These are phyloP conservation scores for Anoplius nigerrimus DNA, from an alignment of 2,888 invertebrate genomes.

Conservation along the genomic window DNA sequence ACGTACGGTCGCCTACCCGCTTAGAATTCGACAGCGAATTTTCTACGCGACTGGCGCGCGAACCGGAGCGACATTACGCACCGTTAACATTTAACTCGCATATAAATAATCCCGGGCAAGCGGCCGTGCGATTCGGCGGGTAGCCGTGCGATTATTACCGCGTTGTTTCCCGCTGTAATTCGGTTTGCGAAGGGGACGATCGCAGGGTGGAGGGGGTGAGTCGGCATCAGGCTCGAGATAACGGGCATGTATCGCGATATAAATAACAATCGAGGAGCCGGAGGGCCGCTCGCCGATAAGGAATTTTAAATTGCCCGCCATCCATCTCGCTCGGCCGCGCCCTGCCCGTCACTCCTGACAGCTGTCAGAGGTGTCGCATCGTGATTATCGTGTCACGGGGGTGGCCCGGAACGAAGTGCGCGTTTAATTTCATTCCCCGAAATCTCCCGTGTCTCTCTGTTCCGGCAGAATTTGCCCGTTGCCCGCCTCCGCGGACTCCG, in stretches of 20 bases:
- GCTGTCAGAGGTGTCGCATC: slow-evolving; percentile 45
- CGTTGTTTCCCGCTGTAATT: not conserved
- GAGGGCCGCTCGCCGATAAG: slow-evolving; percentile 37
- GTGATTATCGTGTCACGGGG: slow-evolving; percentile 47
- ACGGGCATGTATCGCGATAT: slow-evolving; percentile 12
- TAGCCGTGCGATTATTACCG: too few species aligned
- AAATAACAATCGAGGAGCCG: slow-evolving; percentile 31
- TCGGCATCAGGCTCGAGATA: not conserved
- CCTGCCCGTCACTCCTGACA: slow-evolving; percentile 29
- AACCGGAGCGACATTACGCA: too few species aligned
- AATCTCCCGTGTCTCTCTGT: slow-evolving; percentile 8
- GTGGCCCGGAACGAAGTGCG: slow-evolving; percentile 14
- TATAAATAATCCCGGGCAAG: too few species aligned
- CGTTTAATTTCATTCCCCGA: slow-evolving; percentile 39
- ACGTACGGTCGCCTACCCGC: not conserved
- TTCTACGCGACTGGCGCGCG: not conserved
- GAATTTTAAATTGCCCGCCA: slow-evolving; percentile 51
- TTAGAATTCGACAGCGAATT: not conserved
- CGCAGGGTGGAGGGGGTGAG: too few species aligned
- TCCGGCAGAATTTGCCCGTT: too few species aligned
- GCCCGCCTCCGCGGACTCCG: too few species aligned
- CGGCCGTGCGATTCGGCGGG: too few species aligned
- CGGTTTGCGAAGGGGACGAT: not conserved
- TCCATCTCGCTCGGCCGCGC: slow-evolving; percentile 28
- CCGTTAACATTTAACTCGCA: too few species aligned